phyloP scores from a whole-genome alignment of 2,113 vertebrate species.

The Sorex araneus region DNA sequence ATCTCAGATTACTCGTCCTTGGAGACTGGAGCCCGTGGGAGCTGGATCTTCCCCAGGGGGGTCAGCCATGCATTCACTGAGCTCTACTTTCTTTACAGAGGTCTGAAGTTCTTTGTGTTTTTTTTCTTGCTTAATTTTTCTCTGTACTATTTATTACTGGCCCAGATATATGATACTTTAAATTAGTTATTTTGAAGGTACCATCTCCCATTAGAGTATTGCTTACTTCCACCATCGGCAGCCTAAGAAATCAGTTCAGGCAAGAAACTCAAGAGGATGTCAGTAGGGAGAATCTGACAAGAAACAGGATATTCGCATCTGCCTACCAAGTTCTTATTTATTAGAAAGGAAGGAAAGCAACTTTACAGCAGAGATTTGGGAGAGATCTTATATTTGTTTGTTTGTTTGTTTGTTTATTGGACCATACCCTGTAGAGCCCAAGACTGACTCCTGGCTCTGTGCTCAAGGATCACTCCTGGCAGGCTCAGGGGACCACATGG shows the following conservation, averaged over 20 bases:
- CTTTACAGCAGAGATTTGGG: not conserved
- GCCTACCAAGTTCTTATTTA: not conserved
- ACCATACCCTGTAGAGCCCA: too few relatives aligned
- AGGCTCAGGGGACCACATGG: too few relatives aligned
- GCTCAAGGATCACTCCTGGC: too few relatives aligned
- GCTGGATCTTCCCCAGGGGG: not conserved
- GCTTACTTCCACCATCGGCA: not conserved
- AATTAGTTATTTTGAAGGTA: not conserved
- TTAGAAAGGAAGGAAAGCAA: not conserved
- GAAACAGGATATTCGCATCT: not conserved
- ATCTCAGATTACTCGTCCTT: not conserved
- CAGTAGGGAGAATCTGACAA: not conserved
- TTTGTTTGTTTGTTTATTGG: too few relatives aligned
- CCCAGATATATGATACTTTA: not conserved
- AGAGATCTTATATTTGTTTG: too few relatives aligned
- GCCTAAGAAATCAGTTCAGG: not conserved
- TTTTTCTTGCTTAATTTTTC: constrained; percentile 23
- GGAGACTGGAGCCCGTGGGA: not conserved
- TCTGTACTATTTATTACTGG: not conserved
- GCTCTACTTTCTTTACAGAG: too few relatives aligned
- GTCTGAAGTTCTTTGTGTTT: not conserved
- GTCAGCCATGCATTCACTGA: too few relatives aligned
- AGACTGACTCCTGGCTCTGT: too few relatives aligned
- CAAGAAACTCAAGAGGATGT: not conserved
- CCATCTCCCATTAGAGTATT: not conserved